These are phyloP conservation scores for Agonopterix alstromeriana DNA, from an alignment of 2,888 invertebrate genomes.

Conservation along the genomic window DNA sequence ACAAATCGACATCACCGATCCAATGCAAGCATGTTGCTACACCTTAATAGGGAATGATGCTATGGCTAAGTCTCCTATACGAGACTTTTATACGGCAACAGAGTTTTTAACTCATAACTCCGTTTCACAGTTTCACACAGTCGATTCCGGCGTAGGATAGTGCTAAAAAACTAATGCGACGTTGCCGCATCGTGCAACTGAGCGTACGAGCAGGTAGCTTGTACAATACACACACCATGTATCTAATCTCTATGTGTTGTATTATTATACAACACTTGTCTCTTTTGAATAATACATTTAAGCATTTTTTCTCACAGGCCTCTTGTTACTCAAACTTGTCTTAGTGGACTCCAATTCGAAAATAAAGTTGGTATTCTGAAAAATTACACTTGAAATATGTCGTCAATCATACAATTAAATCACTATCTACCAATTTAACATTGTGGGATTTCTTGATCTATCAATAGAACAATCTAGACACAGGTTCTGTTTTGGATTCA, in stretches of 20 bases:
- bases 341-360: conserved; percentile 48
- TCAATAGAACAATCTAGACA: no score
- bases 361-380: neutral
- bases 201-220: conserved; percentile 65
- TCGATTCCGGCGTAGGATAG: conserved; percentile 53
- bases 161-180: conserved; percentile 66
- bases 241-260: conserved; percentile 27
- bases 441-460: no score
- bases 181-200: conserved; percentile 70
- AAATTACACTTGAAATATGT: neutral
- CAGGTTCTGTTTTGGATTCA: neutral
- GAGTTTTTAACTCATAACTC: no score
- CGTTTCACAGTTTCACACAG: conserved; percentile 39
- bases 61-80: no score
- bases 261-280: conserved; percentile 65
- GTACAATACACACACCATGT: conserved; percentile 50
- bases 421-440: no score
- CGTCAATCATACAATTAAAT: neutral
- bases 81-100: no score
- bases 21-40: no score
- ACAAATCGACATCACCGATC: conserved; percentile 32
- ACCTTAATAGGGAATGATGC: no score
- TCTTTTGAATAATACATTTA: conserved; percentile 38
- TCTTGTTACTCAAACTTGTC: conserved; percentile 51
- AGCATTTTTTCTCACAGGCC: conserved; percentile 35